A percentile compares a stretch with the other conserved stretches of the same genome.
phyloP scores from a whole-genome alignment of 2,113 vertebrate species.

The Raphicerus campestris region DNA sequence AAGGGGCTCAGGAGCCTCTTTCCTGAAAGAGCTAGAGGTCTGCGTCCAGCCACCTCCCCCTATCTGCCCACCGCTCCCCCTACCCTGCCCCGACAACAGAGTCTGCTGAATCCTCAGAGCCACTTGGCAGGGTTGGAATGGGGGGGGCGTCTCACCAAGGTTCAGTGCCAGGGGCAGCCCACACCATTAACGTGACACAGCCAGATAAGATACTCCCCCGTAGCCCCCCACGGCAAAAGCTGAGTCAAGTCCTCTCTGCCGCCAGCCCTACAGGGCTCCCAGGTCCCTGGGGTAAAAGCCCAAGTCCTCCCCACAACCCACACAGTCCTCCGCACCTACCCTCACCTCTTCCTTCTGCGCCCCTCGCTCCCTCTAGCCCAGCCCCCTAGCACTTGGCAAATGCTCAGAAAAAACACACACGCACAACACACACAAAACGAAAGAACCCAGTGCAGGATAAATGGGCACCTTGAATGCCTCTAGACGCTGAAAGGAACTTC shows the following conservation, averaged over 20 bases:
- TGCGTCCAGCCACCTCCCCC: not conserved
- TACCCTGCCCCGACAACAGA: not conserved
- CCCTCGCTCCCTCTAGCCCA: fast-evolving
- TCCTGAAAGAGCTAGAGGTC: not conserved
- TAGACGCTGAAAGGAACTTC: not conserved
- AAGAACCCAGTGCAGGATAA: not conserved
- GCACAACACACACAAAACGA: not conserved
- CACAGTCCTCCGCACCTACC: not conserved
- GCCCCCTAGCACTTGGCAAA: not conserved
- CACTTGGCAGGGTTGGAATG: not conserved
- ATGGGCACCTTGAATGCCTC: not conserved
- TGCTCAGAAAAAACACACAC: not conserved
- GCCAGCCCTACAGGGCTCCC: not conserved
- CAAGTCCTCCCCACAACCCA: not conserved
- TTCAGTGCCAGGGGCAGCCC: not conserved
- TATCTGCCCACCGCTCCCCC: not conserved
- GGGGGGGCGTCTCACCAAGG: not conserved
- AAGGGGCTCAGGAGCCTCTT: too few species aligned
- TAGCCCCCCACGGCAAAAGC: not conserved
- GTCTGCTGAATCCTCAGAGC: not conserved
- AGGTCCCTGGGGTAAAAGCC: not conserved
- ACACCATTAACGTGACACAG: not conserved
- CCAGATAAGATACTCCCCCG: not conserved
- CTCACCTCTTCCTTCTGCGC: not conserved
- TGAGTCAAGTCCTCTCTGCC: not conserved